A percentile compares a stretch with the other conserved stretches of the same genome.
phyloP scores from a whole-genome alignment of 2,113 vertebrate species.

The Boulengerochromis microlepis region DNA sequence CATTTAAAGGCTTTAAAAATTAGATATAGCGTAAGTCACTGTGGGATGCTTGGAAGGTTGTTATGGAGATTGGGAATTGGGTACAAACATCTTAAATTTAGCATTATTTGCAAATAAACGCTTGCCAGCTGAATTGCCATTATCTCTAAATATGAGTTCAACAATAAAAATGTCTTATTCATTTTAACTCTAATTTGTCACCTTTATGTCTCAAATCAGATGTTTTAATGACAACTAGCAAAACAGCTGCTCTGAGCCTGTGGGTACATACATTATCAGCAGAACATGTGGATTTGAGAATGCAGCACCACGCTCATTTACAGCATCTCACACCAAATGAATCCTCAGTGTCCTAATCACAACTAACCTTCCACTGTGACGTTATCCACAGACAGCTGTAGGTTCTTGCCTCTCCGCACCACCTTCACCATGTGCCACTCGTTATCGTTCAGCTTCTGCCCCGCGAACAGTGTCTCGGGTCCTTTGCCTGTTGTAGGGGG shows the following conservation, averaged over 20 bases:
- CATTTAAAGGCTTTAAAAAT: background rate
- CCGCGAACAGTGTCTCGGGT: slow-evolving; percentile 85
- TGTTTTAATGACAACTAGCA: background rate
- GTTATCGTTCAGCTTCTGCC: slow-evolving; percentile 91
- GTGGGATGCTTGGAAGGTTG: background rate
- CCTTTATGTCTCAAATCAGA: background rate
- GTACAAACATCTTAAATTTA: background rate
- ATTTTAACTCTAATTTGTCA: background rate
- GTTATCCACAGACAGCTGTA: slow-evolving; percentile 91
- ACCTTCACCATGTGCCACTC: slow-evolving; percentile 91
- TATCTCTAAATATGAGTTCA: background rate
- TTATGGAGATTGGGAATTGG: background rate
- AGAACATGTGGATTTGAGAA: background rate
- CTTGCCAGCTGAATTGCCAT: background rate
- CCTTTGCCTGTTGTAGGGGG: slow-evolving; percentile 80
- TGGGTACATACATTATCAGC: background rate
- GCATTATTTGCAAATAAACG: background rate
- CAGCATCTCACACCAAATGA: background rate
- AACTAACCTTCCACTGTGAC: slow-evolving; percentile 85
- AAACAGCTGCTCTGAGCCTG: background rate
- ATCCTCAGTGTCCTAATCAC: background rate
- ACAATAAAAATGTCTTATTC: background rate
- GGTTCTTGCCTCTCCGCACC: slow-evolving; percentile 80
- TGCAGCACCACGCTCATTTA: background rate
- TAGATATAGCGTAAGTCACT: background rate